Evolutionary conservation across 2,888 invertebrate genomes (phyloP), one percentile per base, ranked within the genome.

Genomic region (Desoria tigrina): DNA sequence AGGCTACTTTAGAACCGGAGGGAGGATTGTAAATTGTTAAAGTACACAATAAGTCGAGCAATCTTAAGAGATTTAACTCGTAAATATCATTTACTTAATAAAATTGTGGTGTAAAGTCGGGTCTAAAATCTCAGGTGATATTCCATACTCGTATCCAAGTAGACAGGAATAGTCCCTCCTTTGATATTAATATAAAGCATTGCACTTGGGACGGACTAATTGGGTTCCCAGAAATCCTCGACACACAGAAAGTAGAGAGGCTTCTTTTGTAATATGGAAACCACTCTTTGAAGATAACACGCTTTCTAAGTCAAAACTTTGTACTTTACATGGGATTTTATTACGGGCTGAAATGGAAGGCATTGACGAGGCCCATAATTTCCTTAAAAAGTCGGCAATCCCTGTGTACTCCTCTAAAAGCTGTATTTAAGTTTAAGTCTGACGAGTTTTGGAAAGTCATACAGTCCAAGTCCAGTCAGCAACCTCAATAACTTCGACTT

Each of bases 21-120:
- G 51, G 26, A 4, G 14, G 4, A 3, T 21, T 51, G 3, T 51
- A 16, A 18, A 51, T 51, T 51, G 3, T n/a, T 51, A 26, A 45
- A 18, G 9, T 6, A 45, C 45, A 45, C 6, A 51, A 27, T 7
- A 55, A 55, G 55, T 55, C 7, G 55, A 55, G 55, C 7, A 55
- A n/a, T 55, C 28, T 55, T 18, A 26, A 32, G 26, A 27, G 55
- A 26, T 55, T 55, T 55, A 6, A 14, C 27, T 55, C 27, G 16
- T 28, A 55, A 51, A 55, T 55, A 27, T 28, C 55, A 32, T 55
- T 55, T 55, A 28, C 11, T 55, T 55, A 55, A 28, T 55, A 55
- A 55, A 55, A 55, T 28, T 26, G 55, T 28, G 55, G 55, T 55
- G 55, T 55, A 55, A 55, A 55, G 9, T 45, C 32, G 24, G 23